These are phyloP conservation scores for Hippocampus abdominalis DNA, from an alignment of 2,113 vertebrate genomes.

Conservation along the genomic window DNA sequence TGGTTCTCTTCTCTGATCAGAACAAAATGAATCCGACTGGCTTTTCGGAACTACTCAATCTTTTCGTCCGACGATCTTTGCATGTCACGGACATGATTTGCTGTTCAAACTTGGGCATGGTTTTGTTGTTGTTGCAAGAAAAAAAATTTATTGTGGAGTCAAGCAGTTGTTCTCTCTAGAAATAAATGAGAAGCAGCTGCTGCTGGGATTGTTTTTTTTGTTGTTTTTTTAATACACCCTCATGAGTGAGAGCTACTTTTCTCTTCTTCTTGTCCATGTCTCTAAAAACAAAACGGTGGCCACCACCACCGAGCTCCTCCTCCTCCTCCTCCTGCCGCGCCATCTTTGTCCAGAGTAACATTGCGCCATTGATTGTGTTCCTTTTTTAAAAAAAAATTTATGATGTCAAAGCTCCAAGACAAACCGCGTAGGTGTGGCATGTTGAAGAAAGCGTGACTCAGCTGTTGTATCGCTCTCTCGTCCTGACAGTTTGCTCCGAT, in stretches of 20 bases:
- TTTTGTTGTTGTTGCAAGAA: neutral
- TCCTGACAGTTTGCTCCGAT: constrained; percentile 23
- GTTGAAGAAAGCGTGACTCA: neutral
- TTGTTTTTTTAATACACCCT: neutral
- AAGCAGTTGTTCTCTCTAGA: neutral
- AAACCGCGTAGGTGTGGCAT: neutral
- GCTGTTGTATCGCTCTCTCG: neutral
- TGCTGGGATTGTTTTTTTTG: neutral
- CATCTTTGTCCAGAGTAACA: neutral
- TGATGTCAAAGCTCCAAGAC: neutral
- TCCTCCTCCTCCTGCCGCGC: neutral
- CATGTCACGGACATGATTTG: too few species aligned
- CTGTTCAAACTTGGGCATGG: neutral
- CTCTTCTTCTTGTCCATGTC: neutral
- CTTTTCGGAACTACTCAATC: too few species aligned
- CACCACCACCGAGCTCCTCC: neutral
- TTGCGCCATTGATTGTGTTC: neutral
- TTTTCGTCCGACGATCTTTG: too few species aligned
- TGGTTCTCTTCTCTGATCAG: too few species aligned
- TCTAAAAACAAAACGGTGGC: neutral
- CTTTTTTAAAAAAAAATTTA: too few species aligned
- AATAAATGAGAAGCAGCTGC: neutral
- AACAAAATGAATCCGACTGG: too few species aligned
- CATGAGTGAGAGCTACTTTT: neutral
- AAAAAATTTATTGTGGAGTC: neutral